Base-by-base conservation (phyloP, 2,888 invertebrate species). In the Machimus atricapillus region DNA sequence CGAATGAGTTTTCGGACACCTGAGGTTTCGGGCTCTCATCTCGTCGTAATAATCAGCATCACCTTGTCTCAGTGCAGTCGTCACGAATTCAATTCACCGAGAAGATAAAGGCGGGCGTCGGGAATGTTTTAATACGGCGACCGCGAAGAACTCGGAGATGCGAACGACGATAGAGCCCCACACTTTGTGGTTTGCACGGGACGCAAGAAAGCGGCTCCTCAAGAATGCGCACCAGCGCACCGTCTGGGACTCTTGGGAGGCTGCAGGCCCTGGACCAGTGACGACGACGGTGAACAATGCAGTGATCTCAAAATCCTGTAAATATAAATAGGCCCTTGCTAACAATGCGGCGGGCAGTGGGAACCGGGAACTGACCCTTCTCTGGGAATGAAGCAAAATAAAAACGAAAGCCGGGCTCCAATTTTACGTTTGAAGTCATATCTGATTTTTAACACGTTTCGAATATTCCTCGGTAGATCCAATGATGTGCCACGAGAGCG, bases 1-100 rank as follows among this genome's bases (percentile, higher is more conserved):
- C 88, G 87, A 88, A 88, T 88, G 77, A 58, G 46, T 88, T 88
- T 87, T 87, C 79, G 86, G 87, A 88, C 88, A 88, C 88, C 88
- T 88, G 88, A 88, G 87, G 82, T 86, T 87, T 87, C 79, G 86
- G 66, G 78, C 40, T 86, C 66, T 79, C 58, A 86, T 86, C 86
- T 66, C 58, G 27, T 74, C 85, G 74, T 52, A 27, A 85, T 74
- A 85, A 85, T 74, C 85, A 73, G 85, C 85, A 86, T 86, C 86
- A 86, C 86, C 78, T 86, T 66, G 46, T 86, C 52, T 40, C 73
- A 74, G 85, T 46, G 34, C 43, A 74, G 85, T 85, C 85, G 74
- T 85, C 85, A 85, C 85, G 85, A 85, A 85, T 85, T 85, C 85
- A 85, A 85, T 85, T 85, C 85, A 74, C 85, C 74, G 74, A 16